Conservation (phyloP, 2,113 vertebrate genomes). For the Tachysurus vachellii region DNA sequence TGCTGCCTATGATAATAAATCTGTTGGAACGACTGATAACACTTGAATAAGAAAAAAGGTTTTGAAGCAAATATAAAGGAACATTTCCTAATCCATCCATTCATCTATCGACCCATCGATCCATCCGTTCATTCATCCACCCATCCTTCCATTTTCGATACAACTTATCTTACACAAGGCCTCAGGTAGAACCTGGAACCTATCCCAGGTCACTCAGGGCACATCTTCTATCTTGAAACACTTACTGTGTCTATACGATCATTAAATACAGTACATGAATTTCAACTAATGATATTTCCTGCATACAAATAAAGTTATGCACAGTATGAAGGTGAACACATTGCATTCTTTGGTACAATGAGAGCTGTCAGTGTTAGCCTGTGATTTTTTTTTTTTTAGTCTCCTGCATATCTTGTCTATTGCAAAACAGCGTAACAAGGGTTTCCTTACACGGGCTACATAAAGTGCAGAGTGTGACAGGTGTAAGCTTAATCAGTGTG, state of each 20-base stretch:
- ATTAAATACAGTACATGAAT: too few species aligned
- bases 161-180: too few species aligned
- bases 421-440: neutral
- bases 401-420: neutral
- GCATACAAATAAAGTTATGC: neutral
- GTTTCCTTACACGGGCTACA: neutral
- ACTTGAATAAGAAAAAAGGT: neutral
- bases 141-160: too few species aligned
- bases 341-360: neutral
- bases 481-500: constrained; percentile 20
- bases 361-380: neutral
- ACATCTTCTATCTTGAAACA: too few species aligned
- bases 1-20: neutral
- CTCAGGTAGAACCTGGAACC: too few species aligned
- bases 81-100: neutral
- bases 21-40: neutral
- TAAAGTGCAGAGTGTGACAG: constrained; percentile 8
- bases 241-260: too few species aligned
- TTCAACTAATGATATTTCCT: neutral
- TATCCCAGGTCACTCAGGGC: too few species aligned
- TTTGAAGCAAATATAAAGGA: neutral
- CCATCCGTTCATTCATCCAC: too few species aligned
- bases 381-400: neutral
- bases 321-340: neutral
- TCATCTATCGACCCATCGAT: too few species aligned